Evolutionary conservation across 2,797 vertebrate genomes (phyloP).

Genomic region (Bufotes viridis): DNA sequence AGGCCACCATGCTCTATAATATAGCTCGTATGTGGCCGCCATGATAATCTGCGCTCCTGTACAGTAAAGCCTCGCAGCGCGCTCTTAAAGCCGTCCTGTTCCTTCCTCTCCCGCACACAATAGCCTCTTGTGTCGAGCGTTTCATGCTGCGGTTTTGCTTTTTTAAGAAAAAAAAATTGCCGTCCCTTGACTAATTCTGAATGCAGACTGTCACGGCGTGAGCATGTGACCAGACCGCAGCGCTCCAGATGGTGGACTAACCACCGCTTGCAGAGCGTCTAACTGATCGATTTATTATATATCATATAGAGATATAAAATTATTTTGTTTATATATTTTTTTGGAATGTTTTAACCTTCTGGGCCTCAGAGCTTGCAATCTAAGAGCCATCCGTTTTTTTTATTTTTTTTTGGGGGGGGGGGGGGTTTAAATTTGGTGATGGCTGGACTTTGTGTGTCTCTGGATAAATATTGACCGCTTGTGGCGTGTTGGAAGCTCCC

Average conservation of each 20-base stretch:
- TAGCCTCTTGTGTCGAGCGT: constrained; percentile 3
- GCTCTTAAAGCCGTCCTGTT: background rate
- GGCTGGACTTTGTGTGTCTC: background rate
- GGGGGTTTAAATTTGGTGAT: background rate
- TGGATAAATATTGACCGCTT: background rate
- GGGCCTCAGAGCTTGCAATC: background rate
- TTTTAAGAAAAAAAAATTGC: background rate
- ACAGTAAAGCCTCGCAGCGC: background rate
- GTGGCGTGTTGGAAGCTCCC: background rate
- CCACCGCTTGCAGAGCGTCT: background rate
- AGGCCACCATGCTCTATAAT: background rate
- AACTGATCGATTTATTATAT: background rate
- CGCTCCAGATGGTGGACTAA: background rate
- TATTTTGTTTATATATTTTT: no score
- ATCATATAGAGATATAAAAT: no score
- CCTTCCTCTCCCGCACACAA: background rate
- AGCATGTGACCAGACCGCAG: background rate
- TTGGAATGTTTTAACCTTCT: background rate
- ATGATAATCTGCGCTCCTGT: background rate
- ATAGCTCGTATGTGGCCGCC: background rate
- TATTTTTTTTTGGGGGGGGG: background rate
- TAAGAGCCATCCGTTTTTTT: background rate
- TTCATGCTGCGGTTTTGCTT: constrained; percentile 9
- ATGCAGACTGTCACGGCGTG: constrained; percentile 6
- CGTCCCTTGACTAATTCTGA: background rate